Evolutionary conservation across 2,113 vertebrate species (phyloP).

Genomic region (Naja naja): DNA sequence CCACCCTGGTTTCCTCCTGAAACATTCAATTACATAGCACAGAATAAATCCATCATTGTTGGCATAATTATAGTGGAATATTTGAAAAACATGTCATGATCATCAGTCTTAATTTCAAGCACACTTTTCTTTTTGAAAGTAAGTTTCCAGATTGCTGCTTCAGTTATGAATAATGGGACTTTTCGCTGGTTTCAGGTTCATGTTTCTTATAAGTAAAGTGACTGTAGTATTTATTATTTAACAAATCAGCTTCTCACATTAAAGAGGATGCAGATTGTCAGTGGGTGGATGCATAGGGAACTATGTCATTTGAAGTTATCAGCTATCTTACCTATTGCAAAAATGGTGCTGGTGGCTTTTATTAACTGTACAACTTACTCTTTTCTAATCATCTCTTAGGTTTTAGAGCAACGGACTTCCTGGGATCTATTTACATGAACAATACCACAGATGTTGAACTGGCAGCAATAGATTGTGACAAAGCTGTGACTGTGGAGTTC

Average conservation of each 20-base stretch:
- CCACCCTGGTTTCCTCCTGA: background rate
- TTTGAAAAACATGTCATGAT: background rate
- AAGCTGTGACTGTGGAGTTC: constrained; percentile 90
- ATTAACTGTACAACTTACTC: background rate
- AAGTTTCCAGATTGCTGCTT: background rate
- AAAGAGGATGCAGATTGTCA: background rate
- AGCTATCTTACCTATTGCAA: background rate
- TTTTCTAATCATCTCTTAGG: constrained; percentile 63
- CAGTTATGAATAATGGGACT: background rate
- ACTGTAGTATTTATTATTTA: background rate
- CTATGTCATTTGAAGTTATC: background rate
- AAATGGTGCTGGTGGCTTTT: background rate
- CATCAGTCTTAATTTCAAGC: background rate
- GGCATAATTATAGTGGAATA: background rate
- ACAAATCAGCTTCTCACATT: background rate
- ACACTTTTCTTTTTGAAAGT: background rate
- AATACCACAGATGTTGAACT: constrained; percentile 94
- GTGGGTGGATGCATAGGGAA: background rate
- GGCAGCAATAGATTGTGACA: constrained; percentile 90
- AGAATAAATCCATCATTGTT: background rate
- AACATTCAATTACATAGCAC: background rate
- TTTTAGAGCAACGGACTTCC: constrained; percentile 93
- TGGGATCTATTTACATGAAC: constrained; percentile 89
- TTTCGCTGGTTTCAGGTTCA: background rate
- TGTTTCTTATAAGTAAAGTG: background rate